Evolutionary conservation across 2,113 vertebrate genomes (phyloP).

Genomic region (Menura novaehollandiae): DNA sequence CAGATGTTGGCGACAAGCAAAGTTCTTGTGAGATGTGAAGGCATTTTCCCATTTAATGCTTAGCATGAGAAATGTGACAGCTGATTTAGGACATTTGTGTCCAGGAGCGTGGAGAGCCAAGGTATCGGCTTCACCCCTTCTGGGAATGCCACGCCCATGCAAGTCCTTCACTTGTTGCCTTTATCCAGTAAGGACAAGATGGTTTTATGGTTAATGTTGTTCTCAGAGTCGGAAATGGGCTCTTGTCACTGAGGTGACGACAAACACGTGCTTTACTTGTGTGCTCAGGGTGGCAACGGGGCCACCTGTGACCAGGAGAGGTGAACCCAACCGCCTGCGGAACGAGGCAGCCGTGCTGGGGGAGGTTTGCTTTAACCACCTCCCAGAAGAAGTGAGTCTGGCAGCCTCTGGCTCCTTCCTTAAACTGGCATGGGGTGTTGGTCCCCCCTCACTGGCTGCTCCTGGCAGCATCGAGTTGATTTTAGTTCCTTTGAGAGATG

Average conservation of each 20-base stretch:
- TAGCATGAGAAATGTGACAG: not conserved
- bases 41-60: slow-evolving; percentile 2
- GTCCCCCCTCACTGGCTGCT: not conserved
- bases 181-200: not conserved
- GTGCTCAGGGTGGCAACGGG: not conserved
- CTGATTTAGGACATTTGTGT: not conserved
- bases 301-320: not conserved
- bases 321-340: not conserved
- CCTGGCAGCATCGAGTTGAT: not conserved
- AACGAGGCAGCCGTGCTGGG: not conserved
- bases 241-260: rapidly evolving
- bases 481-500: not conserved
- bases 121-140: not conserved
- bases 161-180: not conserved
- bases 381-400: not conserved
- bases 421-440: not conserved
- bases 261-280: not conserved
- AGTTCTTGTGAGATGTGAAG: not conserved
- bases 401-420: not conserved
- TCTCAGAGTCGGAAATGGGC: rapidly evolving
- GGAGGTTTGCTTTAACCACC: not conserved
- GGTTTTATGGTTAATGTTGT: not conserved
- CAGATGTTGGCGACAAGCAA: not conserved
- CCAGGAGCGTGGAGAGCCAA: not conserved
- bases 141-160: not conserved